Percentiles rank a stretch among this genome's conserved stretches.
phyloP scores from a whole-genome alignment of 2,113 vertebrate species.

The Bucco capensis region DNA sequence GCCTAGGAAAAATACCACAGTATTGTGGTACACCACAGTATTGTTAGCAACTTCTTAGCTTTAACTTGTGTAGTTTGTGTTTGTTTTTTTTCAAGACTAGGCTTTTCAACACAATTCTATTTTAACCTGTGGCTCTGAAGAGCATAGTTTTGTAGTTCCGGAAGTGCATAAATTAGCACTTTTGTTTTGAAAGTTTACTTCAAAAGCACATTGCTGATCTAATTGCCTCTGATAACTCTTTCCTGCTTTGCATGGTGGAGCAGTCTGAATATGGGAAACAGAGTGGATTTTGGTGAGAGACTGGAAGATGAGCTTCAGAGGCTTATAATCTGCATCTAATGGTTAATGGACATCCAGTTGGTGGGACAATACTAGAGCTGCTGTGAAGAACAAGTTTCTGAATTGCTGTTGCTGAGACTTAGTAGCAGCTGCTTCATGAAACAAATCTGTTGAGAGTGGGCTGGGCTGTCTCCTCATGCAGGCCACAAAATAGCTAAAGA shows the following conservation, averaged over 20 bases:
- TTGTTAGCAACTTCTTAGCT: not conserved
- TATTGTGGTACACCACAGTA: not conserved
- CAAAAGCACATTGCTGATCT: not conserved
- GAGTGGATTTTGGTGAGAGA: not conserved
- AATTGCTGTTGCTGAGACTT: not conserved
- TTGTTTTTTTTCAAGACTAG: not conserved
- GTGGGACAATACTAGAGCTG: not conserved
- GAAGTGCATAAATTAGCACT: not conserved
- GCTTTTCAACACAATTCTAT: not conserved
- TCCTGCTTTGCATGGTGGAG: not conserved
- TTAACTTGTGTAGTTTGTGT: not conserved
- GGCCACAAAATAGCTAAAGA: not conserved
- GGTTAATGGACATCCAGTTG: not conserved
- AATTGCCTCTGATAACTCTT: not conserved
- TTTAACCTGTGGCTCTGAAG: not conserved
- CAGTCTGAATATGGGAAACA: not conserved
- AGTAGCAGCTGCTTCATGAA: not conserved
- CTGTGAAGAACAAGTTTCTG: not conserved
- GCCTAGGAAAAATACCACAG: not conserved
- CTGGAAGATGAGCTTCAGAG: not conserved
- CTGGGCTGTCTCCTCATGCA: not conserved
- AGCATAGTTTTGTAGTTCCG: not conserved
- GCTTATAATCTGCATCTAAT: not conserved
- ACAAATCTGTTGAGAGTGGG: fast-evolving
- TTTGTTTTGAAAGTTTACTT: not conserved